Evolutionary conservation across 2,888 invertebrate genomes (phyloP).

Genomic region (Macropis europaea): DNA sequence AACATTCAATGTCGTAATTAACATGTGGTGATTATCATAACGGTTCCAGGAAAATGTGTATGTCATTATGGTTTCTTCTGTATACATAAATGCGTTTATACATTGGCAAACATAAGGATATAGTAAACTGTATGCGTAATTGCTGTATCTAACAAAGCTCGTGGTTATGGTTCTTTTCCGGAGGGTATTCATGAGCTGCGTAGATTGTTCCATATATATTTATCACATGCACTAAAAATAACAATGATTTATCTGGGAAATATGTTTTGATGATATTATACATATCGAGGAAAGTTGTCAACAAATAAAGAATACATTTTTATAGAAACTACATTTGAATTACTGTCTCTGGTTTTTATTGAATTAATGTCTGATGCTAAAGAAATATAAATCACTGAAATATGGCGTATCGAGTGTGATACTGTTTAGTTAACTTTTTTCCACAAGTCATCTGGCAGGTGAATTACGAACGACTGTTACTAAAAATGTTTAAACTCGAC

Average conservation of each 20-base stretch:
- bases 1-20: too few relatives aligned
- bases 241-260: background rate
- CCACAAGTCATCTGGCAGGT: constrained; percentile 17
- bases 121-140: background rate
- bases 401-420: background rate
- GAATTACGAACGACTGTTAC: constrained; percentile 39
- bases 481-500: constrained; percentile 33
- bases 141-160: background rate
- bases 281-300: background rate
- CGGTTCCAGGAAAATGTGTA: too few relatives aligned
- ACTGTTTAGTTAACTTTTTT: background rate
- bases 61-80: too few relatives aligned
- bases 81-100: too few relatives aligned
- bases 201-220: background rate
- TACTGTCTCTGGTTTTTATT: too few relatives aligned
- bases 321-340: too few relatives aligned
- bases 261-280: background rate
- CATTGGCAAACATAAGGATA: too few relatives aligned
- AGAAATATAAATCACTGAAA: background rate
- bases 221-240: too few relatives aligned
- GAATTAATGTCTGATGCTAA: background rate
- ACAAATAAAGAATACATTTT: background rate
- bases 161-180: too few relatives aligned
- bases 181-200: background rate
- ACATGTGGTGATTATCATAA: too few relatives aligned